Evolutionary conservation across 2,113 vertebrate species (phyloP).

Genomic region (Aegotheles bennettii): DNA sequence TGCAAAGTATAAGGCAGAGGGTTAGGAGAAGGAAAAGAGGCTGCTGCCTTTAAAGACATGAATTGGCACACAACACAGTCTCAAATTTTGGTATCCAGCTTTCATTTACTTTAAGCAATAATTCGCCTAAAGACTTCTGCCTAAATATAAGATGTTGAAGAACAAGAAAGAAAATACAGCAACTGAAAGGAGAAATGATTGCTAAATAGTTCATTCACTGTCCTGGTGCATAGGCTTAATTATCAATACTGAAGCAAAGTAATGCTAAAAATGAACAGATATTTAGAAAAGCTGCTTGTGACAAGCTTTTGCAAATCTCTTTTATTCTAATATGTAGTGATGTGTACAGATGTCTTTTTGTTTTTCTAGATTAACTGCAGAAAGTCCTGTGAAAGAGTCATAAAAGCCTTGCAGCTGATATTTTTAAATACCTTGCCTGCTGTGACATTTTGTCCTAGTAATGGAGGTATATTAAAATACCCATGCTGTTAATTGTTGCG

Average conservation of each 20-base stretch:
- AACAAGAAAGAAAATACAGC: slow-evolving; percentile 11
- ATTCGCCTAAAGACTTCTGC: neutral
- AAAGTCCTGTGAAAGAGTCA: neutral
- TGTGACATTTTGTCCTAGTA: neutral
- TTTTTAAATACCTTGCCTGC: neutral
- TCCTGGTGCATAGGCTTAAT: neutral
- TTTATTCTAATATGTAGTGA: neutral
- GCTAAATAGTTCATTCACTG: slow-evolving; percentile 3
- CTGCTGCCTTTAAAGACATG: neutral
- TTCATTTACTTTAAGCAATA: slow-evolving; percentile 12
- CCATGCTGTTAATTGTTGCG: neutral
- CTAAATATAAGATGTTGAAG: slow-evolving; percentile 23
- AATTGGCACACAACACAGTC: neutral
- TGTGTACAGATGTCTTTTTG: slow-evolving; percentile 3
- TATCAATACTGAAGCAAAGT: slow-evolving; percentile 19
- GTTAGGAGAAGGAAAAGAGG: neutral
- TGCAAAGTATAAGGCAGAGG: neutral
- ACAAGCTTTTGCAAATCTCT: neutral
- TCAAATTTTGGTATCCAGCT: neutral
- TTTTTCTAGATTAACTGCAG: slow-evolving; percentile 18
- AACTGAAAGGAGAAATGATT: neutral
- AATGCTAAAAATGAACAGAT: neutral
- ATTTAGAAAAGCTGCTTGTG: neutral
- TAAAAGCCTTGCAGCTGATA: neutral
- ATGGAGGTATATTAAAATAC: neutral